phyloP scores from a whole-genome alignment of 2,888 invertebrate genomes.

The Pachliopta kotzebuea region DNA sequence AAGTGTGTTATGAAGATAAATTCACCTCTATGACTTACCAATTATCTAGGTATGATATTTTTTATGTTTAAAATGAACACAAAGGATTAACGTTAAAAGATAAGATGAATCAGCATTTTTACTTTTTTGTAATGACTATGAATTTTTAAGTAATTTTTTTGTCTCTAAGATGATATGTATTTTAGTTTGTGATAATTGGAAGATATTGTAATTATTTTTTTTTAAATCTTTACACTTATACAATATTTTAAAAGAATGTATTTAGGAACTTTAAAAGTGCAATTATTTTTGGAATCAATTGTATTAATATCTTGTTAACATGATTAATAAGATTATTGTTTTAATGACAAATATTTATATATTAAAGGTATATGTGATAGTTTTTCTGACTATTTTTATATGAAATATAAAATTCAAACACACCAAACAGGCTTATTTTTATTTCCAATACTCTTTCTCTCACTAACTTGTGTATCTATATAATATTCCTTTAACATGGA shows the following conservation, averaged over 20 bases:
- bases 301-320: background rate
- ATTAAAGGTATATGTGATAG: background rate
- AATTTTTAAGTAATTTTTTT: too few species aligned
- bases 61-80: background rate
- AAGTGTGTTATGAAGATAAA: slow-evolving; percentile 11
- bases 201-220: background rate
- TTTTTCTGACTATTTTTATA: background rate
- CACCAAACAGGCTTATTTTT: background rate
- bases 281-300: background rate
- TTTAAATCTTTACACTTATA: background rate
- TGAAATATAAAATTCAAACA: background rate
- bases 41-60: background rate
- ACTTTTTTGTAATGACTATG: too few species aligned
- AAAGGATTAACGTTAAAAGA: background rate
- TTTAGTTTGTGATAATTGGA: too few species aligned
- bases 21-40: background rate
- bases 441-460: background rate
- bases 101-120: background rate
- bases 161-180: too few species aligned
- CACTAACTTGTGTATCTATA: background rate
- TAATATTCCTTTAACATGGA: background rate
- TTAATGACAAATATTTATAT: background rate
- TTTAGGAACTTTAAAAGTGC: background rate
- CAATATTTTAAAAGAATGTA: background rate
- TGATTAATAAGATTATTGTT: background rate